Conservation (phyloP, 2,797 vertebrate genomes). For the Cryptoprocta ferox region DNA sequence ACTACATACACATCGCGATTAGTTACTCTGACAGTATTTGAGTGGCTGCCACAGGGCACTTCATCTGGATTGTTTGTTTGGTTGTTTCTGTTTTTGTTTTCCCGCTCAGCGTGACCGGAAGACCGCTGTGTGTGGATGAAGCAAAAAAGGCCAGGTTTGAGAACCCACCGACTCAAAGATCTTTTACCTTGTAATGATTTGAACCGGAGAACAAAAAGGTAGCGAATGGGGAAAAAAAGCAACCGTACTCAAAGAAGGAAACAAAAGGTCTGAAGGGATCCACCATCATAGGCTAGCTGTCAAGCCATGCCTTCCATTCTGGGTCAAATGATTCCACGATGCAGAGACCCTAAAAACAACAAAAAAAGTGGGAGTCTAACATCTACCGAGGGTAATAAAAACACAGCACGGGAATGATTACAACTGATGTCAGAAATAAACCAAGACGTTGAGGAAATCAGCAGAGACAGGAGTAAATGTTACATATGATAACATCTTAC, state of each 20-base stretch:
- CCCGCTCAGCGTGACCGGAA: not conserved
- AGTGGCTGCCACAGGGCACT: slow-evolving; percentile 3
- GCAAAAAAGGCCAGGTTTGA: not conserved
- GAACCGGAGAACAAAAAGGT: not conserved
- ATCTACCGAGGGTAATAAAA: slow-evolving; percentile 87
- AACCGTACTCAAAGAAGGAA: not conserved
- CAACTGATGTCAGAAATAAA: slow-evolving; percentile 86
- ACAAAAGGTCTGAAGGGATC: slow-evolving; percentile 70
- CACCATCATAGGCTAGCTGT: slow-evolving; percentile 65
- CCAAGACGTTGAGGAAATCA: slow-evolving; percentile 76
- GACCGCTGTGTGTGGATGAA: not conserved
- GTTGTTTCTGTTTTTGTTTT: not conserved
- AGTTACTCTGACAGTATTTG: not conserved
- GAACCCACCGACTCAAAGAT: not conserved
- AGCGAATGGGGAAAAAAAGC: not conserved
- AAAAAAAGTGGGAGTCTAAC: slow-evolving; percentile 89
- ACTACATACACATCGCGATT: not conserved
- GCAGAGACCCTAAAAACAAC: slow-evolving; percentile 49
- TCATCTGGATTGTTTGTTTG: not conserved
- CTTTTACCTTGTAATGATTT: not conserved
- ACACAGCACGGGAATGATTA: slow-evolving; percentile 89
- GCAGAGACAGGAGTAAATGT: slow-evolving; percentile 83
- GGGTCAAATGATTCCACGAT: slow-evolving; percentile 78
- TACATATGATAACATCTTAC: slow-evolving; percentile 82
- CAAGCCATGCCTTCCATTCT: slow-evolving; percentile 58